phyloP scores from a whole-genome alignment of 1,140 invertebrate species.

The Hormaphis cornu region DNA sequence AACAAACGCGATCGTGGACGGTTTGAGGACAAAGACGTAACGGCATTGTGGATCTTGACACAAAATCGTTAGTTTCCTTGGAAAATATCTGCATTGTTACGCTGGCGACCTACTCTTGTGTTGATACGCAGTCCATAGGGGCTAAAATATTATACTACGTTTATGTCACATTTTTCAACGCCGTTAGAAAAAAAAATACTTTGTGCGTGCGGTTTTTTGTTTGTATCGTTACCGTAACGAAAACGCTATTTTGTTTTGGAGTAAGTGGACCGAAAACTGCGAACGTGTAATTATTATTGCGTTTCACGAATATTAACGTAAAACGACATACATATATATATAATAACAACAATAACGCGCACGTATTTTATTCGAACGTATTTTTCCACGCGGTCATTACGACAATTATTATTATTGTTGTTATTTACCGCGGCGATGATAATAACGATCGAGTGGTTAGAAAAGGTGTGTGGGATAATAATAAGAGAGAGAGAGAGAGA shows the following conservation, averaged over 20 bases:
- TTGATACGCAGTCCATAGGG: neutral
- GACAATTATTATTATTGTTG: neutral
- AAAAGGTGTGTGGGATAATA: slow-evolving; percentile 4
- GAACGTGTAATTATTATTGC: neutral
- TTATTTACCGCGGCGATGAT: neutral
- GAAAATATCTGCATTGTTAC: no score
- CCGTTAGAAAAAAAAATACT: neutral
- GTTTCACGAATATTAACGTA: neutral
- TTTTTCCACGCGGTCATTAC: slow-evolving; percentile 2
- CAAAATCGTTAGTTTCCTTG: no score
- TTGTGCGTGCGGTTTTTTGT: no score
- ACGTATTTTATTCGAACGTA: neutral
- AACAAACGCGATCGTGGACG: no score
- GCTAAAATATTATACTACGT: neutral
- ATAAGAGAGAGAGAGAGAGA: slow-evolving; percentile 1
- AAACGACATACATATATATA: neutral
- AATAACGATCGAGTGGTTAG: slow-evolving; percentile 7
- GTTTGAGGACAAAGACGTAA: no score
- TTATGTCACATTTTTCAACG: no score
- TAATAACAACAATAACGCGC: neutral
- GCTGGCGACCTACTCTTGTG: no score
- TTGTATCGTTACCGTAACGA: no score
- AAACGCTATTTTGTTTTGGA: neutral
- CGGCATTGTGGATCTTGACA: no score
- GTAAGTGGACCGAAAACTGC: neutral